A percentile compares a stretch with the other conserved stretches of the same genome.
phyloP scores from a whole-genome alignment of 2,113 vertebrate genomes.

The Mormyrus lacerda region DNA sequence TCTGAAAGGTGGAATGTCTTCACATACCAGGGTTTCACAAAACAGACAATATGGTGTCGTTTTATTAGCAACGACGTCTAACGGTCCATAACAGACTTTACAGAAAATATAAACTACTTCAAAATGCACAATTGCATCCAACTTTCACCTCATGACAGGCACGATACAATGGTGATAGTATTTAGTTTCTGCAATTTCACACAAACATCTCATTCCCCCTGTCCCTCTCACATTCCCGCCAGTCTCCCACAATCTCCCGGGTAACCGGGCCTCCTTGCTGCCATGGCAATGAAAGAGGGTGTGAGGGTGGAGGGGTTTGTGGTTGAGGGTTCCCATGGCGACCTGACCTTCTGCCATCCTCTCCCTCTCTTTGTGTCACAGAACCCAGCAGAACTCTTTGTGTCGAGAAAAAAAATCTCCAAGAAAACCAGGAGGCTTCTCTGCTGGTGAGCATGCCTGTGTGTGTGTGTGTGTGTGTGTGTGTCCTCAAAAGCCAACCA shows the following conservation, averaged over 20 bases:
- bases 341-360: conserved; percentile 54
- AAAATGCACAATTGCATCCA: background rate
- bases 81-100: background rate
- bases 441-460: background rate
- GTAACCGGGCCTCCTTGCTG: conserved; percentile 51
- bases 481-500: background rate
- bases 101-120: background rate
- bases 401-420: background rate
- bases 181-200: conserved; percentile 57
- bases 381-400: conserved; percentile 8
- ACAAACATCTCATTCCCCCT: conserved; percentile 49
- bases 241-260: conserved; percentile 45
- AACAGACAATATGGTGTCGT: background rate
- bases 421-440: background rate
- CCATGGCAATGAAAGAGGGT: conserved; percentile 59
- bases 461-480: background rate
- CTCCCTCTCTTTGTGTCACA: conserved; percentile 25
- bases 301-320: conserved; percentile 45
- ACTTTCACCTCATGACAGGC: background rate
- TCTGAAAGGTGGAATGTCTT: background rate
- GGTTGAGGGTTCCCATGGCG: conserved; percentile 52
- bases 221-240: conserved; percentile 52
- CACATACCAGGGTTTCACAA: background rate
- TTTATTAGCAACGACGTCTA: background rate
- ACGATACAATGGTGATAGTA: conserved; percentile 51